Evolutionary conservation across 2,113 vertebrate genomes (phyloP).

Genomic region (Condylura cristata): DNA sequence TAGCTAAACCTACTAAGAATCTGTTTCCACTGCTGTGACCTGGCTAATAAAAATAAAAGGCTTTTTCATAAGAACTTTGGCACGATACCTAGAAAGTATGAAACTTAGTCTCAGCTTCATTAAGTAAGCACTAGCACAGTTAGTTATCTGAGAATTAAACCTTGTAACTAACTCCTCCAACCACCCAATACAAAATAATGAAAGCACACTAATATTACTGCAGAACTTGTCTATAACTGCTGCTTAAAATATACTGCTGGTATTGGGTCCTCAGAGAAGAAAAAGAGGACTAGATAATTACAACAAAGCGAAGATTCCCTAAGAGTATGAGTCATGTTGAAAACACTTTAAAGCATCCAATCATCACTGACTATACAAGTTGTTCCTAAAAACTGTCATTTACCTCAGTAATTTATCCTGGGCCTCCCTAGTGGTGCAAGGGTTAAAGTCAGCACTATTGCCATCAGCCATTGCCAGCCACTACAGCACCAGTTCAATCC

Average conservation of each 20-base stretch:
- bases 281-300: background rate
- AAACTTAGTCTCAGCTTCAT: background rate
- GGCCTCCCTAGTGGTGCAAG: no score
- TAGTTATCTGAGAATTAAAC: slow-evolving; percentile 48
- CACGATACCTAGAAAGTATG: background rate
- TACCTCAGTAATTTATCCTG: background rate
- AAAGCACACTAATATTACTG: slow-evolving; percentile 44
- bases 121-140: slow-evolving; percentile 28
- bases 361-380: background rate
- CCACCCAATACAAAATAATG: background rate
- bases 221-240: background rate
- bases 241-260: background rate
- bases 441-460: no score
- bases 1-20: slow-evolving; percentile 76
- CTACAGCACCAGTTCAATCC: no score
- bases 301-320: background rate
- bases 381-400: background rate
- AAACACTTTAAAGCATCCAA: background rate
- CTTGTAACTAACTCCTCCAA: background rate
- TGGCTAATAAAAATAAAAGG: slow-evolving; percentile 80
- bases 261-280: background rate
- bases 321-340: background rate
- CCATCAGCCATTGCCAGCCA: no score
- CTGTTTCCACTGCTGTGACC: slow-evolving; percentile 77
- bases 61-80: slow-evolving; percentile 81